Base-by-base conservation (phyloP, 53 echinoderm and acorn worm species). In the Glandiceps talaboti region DNA sequence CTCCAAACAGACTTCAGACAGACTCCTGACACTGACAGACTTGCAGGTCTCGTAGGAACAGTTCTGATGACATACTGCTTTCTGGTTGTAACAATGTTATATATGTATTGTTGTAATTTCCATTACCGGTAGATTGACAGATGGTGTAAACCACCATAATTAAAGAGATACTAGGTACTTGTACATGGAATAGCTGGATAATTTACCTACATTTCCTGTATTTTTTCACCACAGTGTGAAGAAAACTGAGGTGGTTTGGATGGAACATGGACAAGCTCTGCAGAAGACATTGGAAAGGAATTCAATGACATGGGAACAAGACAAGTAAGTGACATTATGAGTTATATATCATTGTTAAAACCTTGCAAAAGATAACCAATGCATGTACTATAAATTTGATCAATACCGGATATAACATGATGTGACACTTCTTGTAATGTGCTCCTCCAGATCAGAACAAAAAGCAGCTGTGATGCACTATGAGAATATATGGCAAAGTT, bases 401-500 rank as follows among this genome's bases (percentile, higher is more conserved):
- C 64, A 45, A 45, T 20, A 45, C 64, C 6, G 64, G 64, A 45
- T 12, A 6, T 45, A 45, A 20, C 20, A 20, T 45, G 64, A 12
- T 45, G 64, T 45, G 20, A 45, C 64, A 12, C 6, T 45, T 45
- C 6, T 20, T 45, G 64, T 45, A 45, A 6, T 20, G 20, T 45
- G 64, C 64, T 12, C 20, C 20, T 45, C 6, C 20, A 80, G 87
- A 45, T 27, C 33, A 0, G 76, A 85, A 33, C 76, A 86, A 29
- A 74, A 86, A 80, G 33, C 82, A 80, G 29, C 82, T 20, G 30
- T 86, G 30, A 76, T 77, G 1, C 86, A 89, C 74, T 89, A 89
- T 28, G 73, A 86, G 80, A 76, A 83, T 14, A 82, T 83, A 31
- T 89, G 89, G 89, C 80, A 77, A n/a, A 74, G 33, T 32, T 89